Evolutionary conservation across 1,140 invertebrate genomes (phyloP).

Genomic region (Papilio machaon): DNA sequence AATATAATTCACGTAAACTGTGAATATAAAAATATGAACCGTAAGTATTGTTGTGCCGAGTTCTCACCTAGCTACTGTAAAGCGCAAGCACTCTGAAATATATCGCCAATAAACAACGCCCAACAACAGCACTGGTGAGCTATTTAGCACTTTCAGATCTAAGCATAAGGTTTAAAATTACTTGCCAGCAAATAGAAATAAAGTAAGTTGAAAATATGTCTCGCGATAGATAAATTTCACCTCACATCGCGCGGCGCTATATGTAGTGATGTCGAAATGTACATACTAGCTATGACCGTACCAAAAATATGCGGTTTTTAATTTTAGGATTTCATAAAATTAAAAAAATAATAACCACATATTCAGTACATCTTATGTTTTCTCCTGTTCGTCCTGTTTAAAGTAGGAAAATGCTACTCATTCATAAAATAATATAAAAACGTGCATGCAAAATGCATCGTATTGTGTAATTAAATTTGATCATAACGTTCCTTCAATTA

Average conservation of each 20-base stretch:
- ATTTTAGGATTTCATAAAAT: background rate
- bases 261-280: constrained; percentile 25
- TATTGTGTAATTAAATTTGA: too few relatives aligned
- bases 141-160: constrained; percentile 36
- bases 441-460: too few relatives aligned
- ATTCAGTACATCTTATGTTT: too few relatives aligned
- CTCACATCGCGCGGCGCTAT: constrained; percentile 40
- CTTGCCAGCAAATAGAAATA: constrained; percentile 38
- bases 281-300: background rate
- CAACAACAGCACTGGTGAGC: constrained; percentile 10
- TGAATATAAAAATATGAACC: constrained; percentile 52
- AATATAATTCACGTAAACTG: constrained; percentile 25
- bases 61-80: constrained; percentile 45
- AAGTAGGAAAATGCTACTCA: too few relatives aligned
- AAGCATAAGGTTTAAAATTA: constrained; percentile 38
- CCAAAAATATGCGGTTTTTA: constrained; percentile 1
- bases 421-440: too few relatives aligned
- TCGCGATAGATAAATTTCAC: constrained; percentile 53
- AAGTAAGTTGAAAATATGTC: constrained; percentile 51
- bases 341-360: too few relatives aligned
- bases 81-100: constrained; percentile 52
- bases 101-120: constrained; percentile 58
- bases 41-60: constrained; percentile 49
- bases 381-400: too few relatives aligned
- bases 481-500: too few relatives aligned